Conservation (phyloP, 2,113 vertebrate genomes). For the Prionailurus bengalensis region DNA sequence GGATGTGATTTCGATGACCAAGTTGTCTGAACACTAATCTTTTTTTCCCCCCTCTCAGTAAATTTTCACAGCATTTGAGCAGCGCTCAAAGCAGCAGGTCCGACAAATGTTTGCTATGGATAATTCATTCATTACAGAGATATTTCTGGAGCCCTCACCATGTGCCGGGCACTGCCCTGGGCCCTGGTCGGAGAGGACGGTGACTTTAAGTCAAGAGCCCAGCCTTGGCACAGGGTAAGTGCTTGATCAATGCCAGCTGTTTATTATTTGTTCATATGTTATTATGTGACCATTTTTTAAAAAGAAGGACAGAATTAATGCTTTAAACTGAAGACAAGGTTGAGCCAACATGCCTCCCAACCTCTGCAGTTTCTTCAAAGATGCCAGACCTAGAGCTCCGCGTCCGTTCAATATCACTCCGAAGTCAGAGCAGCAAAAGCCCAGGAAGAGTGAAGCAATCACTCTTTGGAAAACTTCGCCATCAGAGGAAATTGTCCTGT, state of each 20-base stretch:
- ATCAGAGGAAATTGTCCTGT: conserved; percentile 78
- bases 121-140: conserved; percentile 20
- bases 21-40: not conserved
- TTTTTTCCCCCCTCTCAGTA: not conserved
- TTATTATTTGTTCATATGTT: not conserved
- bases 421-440: not conserved
- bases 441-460: conserved; percentile 35
- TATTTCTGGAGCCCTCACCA: not conserved
- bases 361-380: not conserved
- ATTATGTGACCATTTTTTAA: not conserved
- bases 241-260: not conserved
- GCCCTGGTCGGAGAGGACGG: not conserved
- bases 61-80: not conserved
- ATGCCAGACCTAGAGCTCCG: not conserved
- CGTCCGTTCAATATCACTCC: not conserved
- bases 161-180: accelerated
- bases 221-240: not conserved
- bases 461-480: conserved; percentile 67
- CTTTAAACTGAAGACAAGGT: conserved; percentile 17
- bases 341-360: not conserved
- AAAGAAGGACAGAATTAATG: not conserved
- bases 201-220: not conserved
- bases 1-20: conserved; percentile 9
- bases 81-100: not conserved
- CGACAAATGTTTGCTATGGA: not conserved